Base-by-base conservation (phyloP, 1,140 invertebrate genomes). In the Eufriesea mexicana region DNA sequence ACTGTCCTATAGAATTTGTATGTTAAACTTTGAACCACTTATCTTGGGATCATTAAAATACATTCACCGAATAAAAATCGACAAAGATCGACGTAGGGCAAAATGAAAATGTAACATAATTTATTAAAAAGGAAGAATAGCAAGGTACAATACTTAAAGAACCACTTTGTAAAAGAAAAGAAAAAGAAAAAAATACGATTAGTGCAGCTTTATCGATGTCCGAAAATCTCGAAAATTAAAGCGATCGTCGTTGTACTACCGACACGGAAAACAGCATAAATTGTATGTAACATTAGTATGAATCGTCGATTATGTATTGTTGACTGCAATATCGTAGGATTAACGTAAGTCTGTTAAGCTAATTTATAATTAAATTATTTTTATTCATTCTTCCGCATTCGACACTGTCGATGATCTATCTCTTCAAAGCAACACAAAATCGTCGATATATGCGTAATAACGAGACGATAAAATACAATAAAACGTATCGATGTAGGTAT, bases 331-430 rank as follows among this genome's bases (percentile, higher is more conserved):
- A 74, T 84, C 68, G 86, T 82, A 84, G 64, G 49, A 18, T 87
- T 78, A 28, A 84, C 77, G 67, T 87, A 87, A 84, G 70, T 72
- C 68, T 59, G 55, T 83, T 81, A 88, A 88, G 84, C 55, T 89
- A 86, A 86, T 82, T 89, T 86, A 88, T 89, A 75, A 86, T 82
- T 89, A 89, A 89, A 86, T 89, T 89, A 89, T 89, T 86, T 79
- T 89, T 64, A 66, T 73, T 54, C 45, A 8, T 59, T 57, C 35
- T 79, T 47, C 45, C 64, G 57, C 74, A 71, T 70, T 47, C 55
- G 59, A 73, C 28, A 64, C 25, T 20, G 6, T 67, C 47, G 59
- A 49, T 72, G 51, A 28, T 59, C 8, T 28, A 25, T 64, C 18
- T 51, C 55, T 20, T 61, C 23, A 4, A n/a, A 70, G 12, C 25